Percentiles rank a stretch among this genome's conserved stretches.
Evolutionary conservation across 2,888 invertebrate genomes (phyloP).

Genomic region (Cyaniris semiargus): DNA sequence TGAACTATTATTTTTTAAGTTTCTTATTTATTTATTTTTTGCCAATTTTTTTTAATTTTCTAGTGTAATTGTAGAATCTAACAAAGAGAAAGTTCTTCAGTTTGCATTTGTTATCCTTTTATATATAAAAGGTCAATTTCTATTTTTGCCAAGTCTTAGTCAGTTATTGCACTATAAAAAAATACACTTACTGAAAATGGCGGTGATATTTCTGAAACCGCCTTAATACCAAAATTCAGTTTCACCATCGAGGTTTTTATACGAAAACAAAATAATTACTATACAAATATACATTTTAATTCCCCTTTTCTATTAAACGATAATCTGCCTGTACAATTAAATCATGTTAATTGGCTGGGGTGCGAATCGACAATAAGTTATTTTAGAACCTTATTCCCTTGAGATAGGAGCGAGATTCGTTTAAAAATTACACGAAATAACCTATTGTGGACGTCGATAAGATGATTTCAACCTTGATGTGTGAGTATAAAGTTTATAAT

Average conservation of each 20-base stretch:
- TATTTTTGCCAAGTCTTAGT: background rate
- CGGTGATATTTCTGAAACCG: background rate
- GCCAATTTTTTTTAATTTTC: background rate
- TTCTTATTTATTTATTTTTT: background rate
- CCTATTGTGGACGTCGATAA: constrained; percentile 1
- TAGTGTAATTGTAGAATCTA: background rate
- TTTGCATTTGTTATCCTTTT: background rate
- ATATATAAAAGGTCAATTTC: background rate
- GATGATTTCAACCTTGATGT: constrained; percentile 39
- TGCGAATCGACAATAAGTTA: constrained; percentile 47
- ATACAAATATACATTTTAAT: constrained; percentile 33
- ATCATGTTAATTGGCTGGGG: constrained; percentile 76
- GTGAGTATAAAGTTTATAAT: constrained; percentile 39
- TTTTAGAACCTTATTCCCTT: constrained; percentile 48
- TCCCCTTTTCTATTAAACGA: constrained; percentile 67
- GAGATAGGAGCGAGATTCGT: constrained; percentile 44
- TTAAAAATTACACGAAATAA: constrained; percentile 31
- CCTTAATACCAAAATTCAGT: background rate
- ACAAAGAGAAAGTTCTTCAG: background rate
- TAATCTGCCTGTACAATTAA: constrained; percentile 77
- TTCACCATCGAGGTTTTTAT: background rate
- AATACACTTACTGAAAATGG: background rate
- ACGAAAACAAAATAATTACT: constrained; percentile 37
- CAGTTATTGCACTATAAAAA: background rate
- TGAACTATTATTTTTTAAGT: background rate